These are phyloP conservation scores for Ibycter americanus DNA, from an alignment of 2,797 vertebrate species.

Conservation along the genomic window DNA sequence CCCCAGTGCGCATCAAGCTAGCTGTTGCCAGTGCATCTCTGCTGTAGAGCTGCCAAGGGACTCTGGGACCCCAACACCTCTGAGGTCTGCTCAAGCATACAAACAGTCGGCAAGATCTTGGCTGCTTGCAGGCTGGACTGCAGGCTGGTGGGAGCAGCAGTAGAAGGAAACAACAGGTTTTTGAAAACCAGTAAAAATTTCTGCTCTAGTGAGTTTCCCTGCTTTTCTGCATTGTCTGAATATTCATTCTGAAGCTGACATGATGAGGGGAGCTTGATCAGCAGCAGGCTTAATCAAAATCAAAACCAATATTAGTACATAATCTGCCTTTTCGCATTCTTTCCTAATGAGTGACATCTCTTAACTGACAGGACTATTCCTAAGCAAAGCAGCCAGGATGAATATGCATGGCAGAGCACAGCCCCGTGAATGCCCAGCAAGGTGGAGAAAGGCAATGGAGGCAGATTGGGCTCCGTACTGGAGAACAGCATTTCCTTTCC, in stretches of 20 bases:
- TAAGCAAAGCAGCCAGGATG: slow-evolving; percentile 49
- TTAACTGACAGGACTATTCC: slow-evolving; percentile 48
- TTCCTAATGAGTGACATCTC: slow-evolving; percentile 48
- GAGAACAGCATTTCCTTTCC: slow-evolving; percentile 22
- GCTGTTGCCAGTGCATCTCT: not conserved
- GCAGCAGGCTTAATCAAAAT: slow-evolving; percentile 55
- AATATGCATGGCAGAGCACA: slow-evolving; percentile 53
- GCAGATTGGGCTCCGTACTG: not conserved
- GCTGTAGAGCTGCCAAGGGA: not conserved
- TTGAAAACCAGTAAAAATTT: not conserved
- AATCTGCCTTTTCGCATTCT: slow-evolving; percentile 59
- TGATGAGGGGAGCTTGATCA: slow-evolving; percentile 35
- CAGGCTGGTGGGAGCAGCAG: not conserved
- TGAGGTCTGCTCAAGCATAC: not conserved
- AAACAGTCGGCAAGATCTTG: not conserved
- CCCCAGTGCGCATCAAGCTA: fast-evolving
- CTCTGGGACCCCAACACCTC: not conserved
- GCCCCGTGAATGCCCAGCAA: not conserved
- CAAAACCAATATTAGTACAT: slow-evolving; percentile 39
- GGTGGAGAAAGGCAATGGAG: slow-evolving; percentile 20
- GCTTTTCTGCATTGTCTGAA: slow-evolving; percentile 36
- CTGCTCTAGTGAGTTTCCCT: slow-evolving; percentile 9
- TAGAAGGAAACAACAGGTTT: not conserved
- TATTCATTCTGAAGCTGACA: slow-evolving; percentile 43
- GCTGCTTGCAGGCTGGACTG: not conserved